phyloP scores from a whole-genome alignment of 1,140 invertebrate species.

The Drosophila navojoa region DNA sequence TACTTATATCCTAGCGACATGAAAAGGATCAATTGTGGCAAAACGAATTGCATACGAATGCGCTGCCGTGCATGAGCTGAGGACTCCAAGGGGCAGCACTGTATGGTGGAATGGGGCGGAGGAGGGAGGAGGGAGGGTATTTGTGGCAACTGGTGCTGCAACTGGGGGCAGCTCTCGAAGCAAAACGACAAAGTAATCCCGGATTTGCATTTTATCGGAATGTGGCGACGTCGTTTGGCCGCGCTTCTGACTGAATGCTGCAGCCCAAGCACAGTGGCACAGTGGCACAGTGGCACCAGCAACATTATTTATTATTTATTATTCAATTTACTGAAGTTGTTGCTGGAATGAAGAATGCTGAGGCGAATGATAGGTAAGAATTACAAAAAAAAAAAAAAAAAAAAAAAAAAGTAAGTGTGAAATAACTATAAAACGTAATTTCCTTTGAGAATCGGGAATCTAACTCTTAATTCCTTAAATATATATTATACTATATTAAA shows the following conservation, averaged over 20 bases:
- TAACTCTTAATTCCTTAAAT: no score
- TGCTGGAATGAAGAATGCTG: no score
- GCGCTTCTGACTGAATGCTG: slow-evolving; percentile 42
- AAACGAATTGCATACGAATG: slow-evolving; percentile 83
- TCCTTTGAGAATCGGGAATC: no score
- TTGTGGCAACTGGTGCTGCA: slow-evolving; percentile 13
- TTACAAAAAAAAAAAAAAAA: no score
- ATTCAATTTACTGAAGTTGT: neutral
- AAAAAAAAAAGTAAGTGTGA: no score
- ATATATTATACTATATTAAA: no score
- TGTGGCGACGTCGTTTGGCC: slow-evolving; percentile 66
- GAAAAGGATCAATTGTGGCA: slow-evolving; percentile 83
- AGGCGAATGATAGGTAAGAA: no score
- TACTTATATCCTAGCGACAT: slow-evolving; percentile 82
- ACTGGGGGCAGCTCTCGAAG: slow-evolving; percentile 70
- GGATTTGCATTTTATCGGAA: slow-evolving; percentile 82
- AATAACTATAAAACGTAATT: no score
- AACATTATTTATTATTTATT: neutral
- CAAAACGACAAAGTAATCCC: slow-evolving; percentile 82
- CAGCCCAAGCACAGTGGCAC: slow-evolving; percentile 20
- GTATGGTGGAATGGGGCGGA: neutral
- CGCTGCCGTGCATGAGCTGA: slow-evolving; percentile 53
- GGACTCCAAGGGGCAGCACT: neutral
- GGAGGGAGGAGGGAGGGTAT: neutral
- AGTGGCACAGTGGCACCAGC: neutral